phyloP scores from a whole-genome alignment of 1,140 invertebrate species.

The Drosophila sucinea region DNA sequence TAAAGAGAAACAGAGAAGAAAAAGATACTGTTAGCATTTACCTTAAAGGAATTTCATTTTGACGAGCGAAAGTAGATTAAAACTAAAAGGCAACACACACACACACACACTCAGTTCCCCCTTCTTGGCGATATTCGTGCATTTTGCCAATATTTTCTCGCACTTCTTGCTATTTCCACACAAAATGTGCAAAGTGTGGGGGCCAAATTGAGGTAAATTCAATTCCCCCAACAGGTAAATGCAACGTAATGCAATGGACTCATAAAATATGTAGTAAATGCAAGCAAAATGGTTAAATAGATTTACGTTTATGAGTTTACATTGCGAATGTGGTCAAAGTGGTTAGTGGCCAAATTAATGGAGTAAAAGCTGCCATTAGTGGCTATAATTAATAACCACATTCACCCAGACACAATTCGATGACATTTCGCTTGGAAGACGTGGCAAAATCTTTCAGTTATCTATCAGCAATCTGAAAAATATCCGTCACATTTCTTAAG shows the following conservation, averaged over 20 bases:
- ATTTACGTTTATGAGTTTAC: conserved; percentile 58
- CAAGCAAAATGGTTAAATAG: conserved; percentile 54
- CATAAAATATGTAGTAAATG: conserved; percentile 70
- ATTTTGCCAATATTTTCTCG: conserved; percentile 58
- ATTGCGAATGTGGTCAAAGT: conserved; percentile 27
- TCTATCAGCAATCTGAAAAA: conserved; percentile 23
- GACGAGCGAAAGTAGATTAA: conserved; percentile 6
- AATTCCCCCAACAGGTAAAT: conserved; percentile 45
- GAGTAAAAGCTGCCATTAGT: neutral
- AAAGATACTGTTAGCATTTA: conserved; percentile 64
- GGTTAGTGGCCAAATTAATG: neutral
- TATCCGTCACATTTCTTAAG: conserved; percentile 9
- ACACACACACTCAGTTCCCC: neutral
- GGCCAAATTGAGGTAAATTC: conserved; percentile 27
- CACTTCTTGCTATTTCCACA: conserved; percentile 63
- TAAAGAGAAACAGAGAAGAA: conserved; percentile 30
- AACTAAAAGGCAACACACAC: neutral
- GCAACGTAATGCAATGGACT: conserved; percentile 47
- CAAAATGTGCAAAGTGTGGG: conserved; percentile 61
- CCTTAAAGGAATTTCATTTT: conserved; percentile 56
- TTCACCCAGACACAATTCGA: no score
- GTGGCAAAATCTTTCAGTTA: neutral
- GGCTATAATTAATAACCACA: neutral
- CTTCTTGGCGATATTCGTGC: conserved; percentile 6
- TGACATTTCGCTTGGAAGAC: conserved; percentile 20